Percentiles rank a stretch among this genome's conserved stretches.
These are phyloP conservation scores for Trichonephila clavipes DNA, from an alignment of 1,140 invertebrate genomes.

Conservation along the genomic window DNA sequence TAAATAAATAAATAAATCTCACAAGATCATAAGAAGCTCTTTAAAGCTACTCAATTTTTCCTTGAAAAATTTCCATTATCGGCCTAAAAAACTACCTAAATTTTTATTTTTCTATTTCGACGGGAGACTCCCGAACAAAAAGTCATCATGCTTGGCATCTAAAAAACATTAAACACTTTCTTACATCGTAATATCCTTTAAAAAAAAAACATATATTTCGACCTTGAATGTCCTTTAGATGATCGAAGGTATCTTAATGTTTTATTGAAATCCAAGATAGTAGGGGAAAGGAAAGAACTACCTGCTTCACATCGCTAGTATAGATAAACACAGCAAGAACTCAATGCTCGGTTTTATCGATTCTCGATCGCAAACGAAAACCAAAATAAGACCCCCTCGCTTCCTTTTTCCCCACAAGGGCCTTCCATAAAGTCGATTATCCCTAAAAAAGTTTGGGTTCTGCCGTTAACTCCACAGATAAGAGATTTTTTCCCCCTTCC, in stretches of 20 bases:
- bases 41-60: too few species aligned
- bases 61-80: too few species aligned
- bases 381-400: constrained; percentile 28
- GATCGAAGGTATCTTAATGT: constrained; percentile 39
- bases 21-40: too few species aligned
- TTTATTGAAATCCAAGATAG: constrained; percentile 24
- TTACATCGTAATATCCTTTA: background rate
- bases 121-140: background rate
- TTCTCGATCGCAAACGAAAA: constrained; percentile 54
- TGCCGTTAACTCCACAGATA: constrained; percentile 62
- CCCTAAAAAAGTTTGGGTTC: constrained; percentile 53
- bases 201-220: background rate
- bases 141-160: background rate
- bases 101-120: too few species aligned
- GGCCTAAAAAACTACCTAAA: too few species aligned
- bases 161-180: background rate
- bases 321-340: constrained; percentile 29
- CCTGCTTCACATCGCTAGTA: constrained; percentile 1
- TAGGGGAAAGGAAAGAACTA: background rate
- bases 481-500: constrained; percentile 30
- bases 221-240: constrained; percentile 34
- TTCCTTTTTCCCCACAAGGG: background rate
- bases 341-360: constrained; percentile 13
- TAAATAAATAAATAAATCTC: too few species aligned
- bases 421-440: constrained; percentile 58